Conservation (phyloP, 1,140 invertebrate genomes). For the Zaprionus taronus region DNA sequence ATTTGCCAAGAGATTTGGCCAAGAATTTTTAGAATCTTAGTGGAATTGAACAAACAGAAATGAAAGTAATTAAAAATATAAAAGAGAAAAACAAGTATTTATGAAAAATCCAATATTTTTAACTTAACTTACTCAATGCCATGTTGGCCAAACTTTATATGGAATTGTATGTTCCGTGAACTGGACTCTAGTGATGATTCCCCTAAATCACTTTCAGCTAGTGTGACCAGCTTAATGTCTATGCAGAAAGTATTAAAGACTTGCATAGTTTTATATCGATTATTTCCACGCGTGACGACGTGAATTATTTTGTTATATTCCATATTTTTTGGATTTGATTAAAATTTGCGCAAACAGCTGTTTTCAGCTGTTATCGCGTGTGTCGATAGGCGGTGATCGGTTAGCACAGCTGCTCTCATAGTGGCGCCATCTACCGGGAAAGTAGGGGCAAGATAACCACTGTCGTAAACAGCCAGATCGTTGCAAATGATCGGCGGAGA, state of each 20-base stretch:
- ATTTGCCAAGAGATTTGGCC: conserved; percentile 4
- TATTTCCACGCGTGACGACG: too few relatives aligned
- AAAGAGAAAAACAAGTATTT: neutral
- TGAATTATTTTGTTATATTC: too few relatives aligned
- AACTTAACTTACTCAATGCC: neutral
- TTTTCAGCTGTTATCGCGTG: too few relatives aligned
- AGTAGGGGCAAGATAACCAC: too few relatives aligned
- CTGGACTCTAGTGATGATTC: neutral
- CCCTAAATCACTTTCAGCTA: neutral
- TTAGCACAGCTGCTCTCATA: too few relatives aligned
- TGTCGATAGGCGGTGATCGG: too few relatives aligned
- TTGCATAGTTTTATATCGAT: neutral
- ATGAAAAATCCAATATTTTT: neutral
- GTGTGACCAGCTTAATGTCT: neutral
- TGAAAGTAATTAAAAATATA: neutral
- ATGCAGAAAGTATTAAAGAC: neutral
- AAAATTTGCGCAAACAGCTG: too few relatives aligned
- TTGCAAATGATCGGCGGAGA: too few relatives aligned
- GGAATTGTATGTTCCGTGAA: neutral
- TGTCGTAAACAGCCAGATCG: too few relatives aligned
- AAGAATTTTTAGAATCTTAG: neutral
- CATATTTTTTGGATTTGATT: too few relatives aligned
- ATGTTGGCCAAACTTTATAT: neutral
- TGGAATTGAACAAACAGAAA: neutral
- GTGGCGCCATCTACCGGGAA: too few relatives aligned